Evolutionary conservation across 2,113 vertebrate genomes (phyloP), one percentile per base, ranked within the genome.

Genomic region (Lasiurus cinereus): DNA sequence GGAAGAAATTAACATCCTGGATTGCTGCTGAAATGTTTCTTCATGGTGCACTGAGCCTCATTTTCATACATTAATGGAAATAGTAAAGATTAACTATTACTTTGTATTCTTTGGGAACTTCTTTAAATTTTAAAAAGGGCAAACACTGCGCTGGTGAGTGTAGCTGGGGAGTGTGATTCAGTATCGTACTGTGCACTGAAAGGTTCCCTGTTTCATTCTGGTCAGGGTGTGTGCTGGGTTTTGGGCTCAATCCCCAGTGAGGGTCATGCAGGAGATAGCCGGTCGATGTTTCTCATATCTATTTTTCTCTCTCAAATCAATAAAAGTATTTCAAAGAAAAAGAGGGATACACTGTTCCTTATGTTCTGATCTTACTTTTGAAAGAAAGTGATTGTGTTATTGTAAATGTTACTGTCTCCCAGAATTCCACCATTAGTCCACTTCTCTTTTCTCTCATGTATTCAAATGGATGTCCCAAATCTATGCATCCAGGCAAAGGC

Each of bases 321-420:
- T 59, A 24, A 62, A 62, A 62, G 27, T 11, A 62, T 62, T 62
- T 62, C 24, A 66, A 66, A 66, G 29, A 66, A 66, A 66, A 64
- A 69, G 72, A 31, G 62, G n/a, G 21, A 54, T 69, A 72, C 12
- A 76, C 2, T 88, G 31, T 21, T 90, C 24, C 46, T 78, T 69
- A 8, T 79, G 21, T 13, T 94, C n/a, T 43, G n/a, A 46, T 84
- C 92, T 78, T 94, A 29, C 48, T 83, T 92, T 90, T 72, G 43
- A 59, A 92, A 56, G 36, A 67, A 62, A 39, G 21, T 22, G 64
- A 56, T 21, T 8, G 29, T n/a, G 2, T 80, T 79, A 80, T 43
- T 84, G 27, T 87, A 88, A 91, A 73, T 73, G n/a, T 72, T 78
- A 76, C 33, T 73, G 54, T 83, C 87, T 50, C 78, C 56, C 15